These are phyloP conservation scores for Pomatostomus ruficeps DNA, from an alignment of 2,113 vertebrate genomes.

Conservation along the genomic window DNA sequence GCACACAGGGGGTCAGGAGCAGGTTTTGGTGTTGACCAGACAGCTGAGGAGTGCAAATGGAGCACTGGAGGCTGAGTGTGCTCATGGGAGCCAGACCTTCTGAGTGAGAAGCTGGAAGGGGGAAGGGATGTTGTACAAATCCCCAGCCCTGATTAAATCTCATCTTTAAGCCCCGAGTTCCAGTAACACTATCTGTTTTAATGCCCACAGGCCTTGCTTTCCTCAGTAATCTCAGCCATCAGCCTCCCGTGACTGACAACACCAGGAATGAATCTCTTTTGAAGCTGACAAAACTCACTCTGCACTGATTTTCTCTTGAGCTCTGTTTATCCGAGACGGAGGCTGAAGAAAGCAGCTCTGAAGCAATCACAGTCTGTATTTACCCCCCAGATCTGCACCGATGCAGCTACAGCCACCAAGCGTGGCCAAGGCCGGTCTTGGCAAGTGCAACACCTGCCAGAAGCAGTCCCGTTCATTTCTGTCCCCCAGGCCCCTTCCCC, in stretches of 20 bases:
- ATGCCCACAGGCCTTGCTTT: conserved; percentile 30
- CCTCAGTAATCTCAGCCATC: conserved; percentile 30
- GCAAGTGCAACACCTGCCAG: not conserved
- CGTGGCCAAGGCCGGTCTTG: not conserved
- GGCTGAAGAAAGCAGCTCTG: not conserved
- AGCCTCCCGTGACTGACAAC: not conserved
- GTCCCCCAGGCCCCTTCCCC: not conserved
- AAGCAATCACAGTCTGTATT: not conserved
- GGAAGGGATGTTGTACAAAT: not conserved
- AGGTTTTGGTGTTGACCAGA: not conserved
- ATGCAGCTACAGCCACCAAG: not conserved
- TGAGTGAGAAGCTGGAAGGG: not conserved
- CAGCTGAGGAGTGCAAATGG: not conserved
- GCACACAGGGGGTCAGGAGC: not conserved
- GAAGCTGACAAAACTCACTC: conserved; percentile 44
- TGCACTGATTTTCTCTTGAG: conserved; percentile 21
- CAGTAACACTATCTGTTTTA: not conserved
- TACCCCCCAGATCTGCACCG: not conserved
- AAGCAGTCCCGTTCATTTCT: not conserved
- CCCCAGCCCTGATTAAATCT: conserved; percentile 18
- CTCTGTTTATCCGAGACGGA: not conserved
- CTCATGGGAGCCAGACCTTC: not conserved
- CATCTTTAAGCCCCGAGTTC: not conserved
- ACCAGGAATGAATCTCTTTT: not conserved
- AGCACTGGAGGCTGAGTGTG: not conserved